A percentile compares a stretch with the other conserved stretches of the same genome.
Conservation (phyloP, 2,113 vertebrate genomes). For the Amphiprion ocellaris region DNA sequence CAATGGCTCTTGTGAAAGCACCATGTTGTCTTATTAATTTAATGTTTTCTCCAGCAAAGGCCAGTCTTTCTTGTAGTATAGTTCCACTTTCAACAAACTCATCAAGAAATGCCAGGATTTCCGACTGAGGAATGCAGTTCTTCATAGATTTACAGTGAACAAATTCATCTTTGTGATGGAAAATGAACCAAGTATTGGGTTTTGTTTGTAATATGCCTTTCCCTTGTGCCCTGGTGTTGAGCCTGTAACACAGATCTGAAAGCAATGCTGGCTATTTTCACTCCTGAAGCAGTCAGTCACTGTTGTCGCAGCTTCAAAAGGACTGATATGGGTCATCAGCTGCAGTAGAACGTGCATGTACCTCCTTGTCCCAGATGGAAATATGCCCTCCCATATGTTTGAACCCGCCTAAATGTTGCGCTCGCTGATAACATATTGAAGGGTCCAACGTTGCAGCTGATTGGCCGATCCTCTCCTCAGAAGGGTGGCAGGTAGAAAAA, state of each 20-base stretch:
- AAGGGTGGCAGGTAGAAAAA: constrained; percentile 50
- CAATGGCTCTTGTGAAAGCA: not conserved
- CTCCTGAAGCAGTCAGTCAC: constrained; percentile 4
- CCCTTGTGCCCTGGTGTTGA: not conserved
- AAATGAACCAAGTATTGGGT: not conserved
- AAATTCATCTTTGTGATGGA: not conserved
- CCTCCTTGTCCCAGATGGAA: constrained; percentile 40
- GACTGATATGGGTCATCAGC: constrained; percentile 31
- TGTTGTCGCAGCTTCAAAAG: not conserved
- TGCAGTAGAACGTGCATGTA: constrained; percentile 11
- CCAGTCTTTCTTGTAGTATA: not conserved
- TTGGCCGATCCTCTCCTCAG: constrained; percentile 33
- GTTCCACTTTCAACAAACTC: not conserved
- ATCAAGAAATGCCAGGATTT: not conserved
- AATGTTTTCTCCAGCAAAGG: not conserved
- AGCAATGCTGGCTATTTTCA: not conserved
- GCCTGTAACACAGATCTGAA: constrained; percentile 8
- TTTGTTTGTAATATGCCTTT: not conserved
- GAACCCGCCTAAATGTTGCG: constrained; percentile 1
- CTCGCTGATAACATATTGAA: constrained; percentile 17
- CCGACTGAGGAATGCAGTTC: not conserved
- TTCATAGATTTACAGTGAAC: not conserved
- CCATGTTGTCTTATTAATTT: not conserved
- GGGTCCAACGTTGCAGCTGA: not conserved
- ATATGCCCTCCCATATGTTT: constrained; percentile 29